A percentile compares a stretch with the other conserved stretches of the same genome.
Evolutionary conservation across 2,113 vertebrate genomes (phyloP).

Genomic region (Neotragus pygmaeus): DNA sequence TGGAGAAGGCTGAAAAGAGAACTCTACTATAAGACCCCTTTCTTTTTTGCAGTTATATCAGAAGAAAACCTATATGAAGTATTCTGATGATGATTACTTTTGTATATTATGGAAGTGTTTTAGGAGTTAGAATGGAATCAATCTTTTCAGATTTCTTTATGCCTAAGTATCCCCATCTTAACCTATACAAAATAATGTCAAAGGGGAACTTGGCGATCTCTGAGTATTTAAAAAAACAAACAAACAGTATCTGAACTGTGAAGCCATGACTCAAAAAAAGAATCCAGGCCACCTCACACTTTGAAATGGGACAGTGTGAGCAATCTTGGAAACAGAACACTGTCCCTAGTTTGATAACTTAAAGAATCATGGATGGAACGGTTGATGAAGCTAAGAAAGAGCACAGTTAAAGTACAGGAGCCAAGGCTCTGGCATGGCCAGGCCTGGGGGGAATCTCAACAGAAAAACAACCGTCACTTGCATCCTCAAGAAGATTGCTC

Average conservation of each 20-base stretch:
- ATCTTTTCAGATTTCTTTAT: neutral
- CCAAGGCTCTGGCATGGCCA: neutral
- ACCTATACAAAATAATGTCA: neutral
- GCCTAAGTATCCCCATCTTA: neutral
- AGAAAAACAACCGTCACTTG: neutral
- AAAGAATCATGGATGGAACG: neutral
- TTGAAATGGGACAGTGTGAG: neutral
- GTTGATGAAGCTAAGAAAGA: neutral
- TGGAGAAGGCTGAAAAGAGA: neutral
- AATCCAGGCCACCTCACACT: neutral
- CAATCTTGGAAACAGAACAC: neutral
- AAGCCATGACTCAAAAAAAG: neutral
- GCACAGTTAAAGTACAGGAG: neutral
- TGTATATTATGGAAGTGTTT: neutral
- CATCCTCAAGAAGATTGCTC: neutral
- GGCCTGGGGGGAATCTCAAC: neutral
- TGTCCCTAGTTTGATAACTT: neutral
- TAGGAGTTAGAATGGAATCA: neutral
- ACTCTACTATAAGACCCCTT: neutral
- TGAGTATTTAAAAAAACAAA: neutral
- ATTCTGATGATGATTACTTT: neutral
- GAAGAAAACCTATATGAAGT: neutral
- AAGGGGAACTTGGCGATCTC: neutral
- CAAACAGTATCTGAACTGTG: neutral
- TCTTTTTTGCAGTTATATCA: neutral